phyloP scores from a whole-genome alignment of 2,113 vertebrate species.

The Dinomys branickii region DNA sequence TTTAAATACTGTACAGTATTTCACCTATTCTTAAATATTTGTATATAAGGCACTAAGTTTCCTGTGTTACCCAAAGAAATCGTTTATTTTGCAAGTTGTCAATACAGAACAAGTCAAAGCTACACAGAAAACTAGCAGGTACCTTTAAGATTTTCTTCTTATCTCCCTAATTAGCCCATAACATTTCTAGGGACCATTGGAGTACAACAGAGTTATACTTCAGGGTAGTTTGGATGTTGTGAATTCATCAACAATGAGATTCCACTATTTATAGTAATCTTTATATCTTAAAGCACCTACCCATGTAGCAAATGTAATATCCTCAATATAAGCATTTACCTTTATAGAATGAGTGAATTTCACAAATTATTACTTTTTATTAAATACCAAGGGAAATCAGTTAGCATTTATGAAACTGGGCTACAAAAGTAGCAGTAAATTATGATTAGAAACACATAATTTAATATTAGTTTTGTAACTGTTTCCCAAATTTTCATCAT shows the following conservation, averaged over 20 bases:
- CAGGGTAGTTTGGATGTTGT: not conserved
- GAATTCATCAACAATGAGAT: not conserved
- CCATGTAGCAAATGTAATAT: not conserved
- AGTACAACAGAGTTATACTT: not conserved
- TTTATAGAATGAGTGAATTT: not conserved
- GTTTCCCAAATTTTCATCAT: not conserved
- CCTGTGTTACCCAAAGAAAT: not conserved
- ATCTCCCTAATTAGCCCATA: not conserved
- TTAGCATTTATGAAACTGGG: not conserved
- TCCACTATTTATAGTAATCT: not conserved
- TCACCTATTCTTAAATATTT: not conserved
- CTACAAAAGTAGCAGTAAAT: not conserved
- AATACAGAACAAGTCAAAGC: not conserved
- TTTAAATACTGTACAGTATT: not conserved
- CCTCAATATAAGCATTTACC: not conserved
- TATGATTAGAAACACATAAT: not conserved
- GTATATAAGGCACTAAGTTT: not conserved
- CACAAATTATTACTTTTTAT: not conserved
- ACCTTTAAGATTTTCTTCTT: not conserved
- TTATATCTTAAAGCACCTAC: not conserved
- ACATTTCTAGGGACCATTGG: not conserved
- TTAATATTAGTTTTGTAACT: not conserved
- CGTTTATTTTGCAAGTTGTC: not conserved
- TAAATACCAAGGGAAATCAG: not conserved
- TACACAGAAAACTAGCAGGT: not conserved